phyloP scores from a whole-genome alignment of 2,888 invertebrate species.

The Lasioglossum zephyrum region DNA sequence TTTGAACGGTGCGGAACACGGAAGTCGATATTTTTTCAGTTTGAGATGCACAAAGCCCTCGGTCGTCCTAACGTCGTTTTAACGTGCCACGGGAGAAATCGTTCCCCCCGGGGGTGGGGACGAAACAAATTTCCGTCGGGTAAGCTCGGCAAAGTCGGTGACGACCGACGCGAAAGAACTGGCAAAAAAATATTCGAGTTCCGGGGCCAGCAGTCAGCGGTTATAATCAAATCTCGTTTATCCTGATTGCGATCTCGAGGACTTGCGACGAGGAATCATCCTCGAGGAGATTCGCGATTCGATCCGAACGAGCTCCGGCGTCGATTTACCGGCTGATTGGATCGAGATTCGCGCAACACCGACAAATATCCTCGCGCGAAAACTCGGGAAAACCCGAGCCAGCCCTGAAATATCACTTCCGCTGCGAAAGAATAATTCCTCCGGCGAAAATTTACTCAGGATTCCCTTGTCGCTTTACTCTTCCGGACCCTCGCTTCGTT shows the following conservation, averaged over 20 bases:
- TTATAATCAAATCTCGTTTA: constrained; percentile 74
- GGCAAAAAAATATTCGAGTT: constrained; percentile 44
- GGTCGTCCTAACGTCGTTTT: too few relatives aligned
- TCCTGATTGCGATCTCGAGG: constrained; percentile 69
- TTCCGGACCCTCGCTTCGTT: neutral
- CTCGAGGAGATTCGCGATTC: constrained; percentile 32
- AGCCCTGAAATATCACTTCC: constrained; percentile 12
- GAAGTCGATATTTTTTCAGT: neutral
- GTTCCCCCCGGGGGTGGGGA: neutral
- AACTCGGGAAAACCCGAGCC: neutral
- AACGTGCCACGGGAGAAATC: neutral
- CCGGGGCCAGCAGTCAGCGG: constrained; percentile 27
- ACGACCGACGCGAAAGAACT: neutral
- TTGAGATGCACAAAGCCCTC: neutral
- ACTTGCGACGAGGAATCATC: constrained; percentile 19
- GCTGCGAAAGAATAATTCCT: neutral
- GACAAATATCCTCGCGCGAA: constrained; percentile 26
- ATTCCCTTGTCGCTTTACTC: neutral
- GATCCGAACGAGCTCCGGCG: constrained; percentile 13
- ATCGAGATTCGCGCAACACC: constrained; percentile 25
- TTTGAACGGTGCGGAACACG: neutral
- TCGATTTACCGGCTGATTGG: constrained; percentile 37
- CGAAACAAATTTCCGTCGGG: constrained; percentile 51
- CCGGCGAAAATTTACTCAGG: neutral
- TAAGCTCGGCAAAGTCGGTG: neutral